These are phyloP conservation scores for Polyommatus icarus DNA, from an alignment of 2,888 invertebrate genomes.

Conservation along the genomic window DNA sequence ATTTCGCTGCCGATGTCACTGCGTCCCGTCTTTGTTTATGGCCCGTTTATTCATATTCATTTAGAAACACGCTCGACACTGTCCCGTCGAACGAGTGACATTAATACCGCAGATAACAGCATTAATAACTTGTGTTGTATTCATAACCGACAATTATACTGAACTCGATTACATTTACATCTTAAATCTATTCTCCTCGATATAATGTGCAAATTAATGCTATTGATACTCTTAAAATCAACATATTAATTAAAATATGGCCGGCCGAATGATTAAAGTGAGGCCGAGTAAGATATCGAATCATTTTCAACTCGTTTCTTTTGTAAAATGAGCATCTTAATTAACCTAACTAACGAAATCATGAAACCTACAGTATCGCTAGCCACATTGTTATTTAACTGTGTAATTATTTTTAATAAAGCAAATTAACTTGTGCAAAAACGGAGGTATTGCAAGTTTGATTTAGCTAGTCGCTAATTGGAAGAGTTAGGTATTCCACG, in stretches of 20 bases:
- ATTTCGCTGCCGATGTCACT: conserved; percentile 58
- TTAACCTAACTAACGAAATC: conserved; percentile 4
- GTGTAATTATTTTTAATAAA: conserved; percentile 24
- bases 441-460: conserved; percentile 35
- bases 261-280: background rate
- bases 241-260: background rate
- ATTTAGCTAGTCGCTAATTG: conserved; percentile 59
- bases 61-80: conserved; percentile 31
- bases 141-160: background rate
- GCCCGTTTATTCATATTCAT: conserved; percentile 52
- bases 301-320: background rate
- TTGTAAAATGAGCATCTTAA: background rate
- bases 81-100: background rate
- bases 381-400: background rate
- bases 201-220: background rate
- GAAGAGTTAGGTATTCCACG: conserved; percentile 62
- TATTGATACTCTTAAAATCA: background rate
- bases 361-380: background rate
- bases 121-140: background rate
- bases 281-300: background rate
- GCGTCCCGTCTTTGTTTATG: conserved; percentile 47
- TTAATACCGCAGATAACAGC: background rate
- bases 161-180: background rate
- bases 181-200: background rate
- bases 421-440: conserved; percentile 25